Evolutionary conservation across 2,888 invertebrate species (phyloP).

Genomic region (Synergus laeviventris): DNA sequence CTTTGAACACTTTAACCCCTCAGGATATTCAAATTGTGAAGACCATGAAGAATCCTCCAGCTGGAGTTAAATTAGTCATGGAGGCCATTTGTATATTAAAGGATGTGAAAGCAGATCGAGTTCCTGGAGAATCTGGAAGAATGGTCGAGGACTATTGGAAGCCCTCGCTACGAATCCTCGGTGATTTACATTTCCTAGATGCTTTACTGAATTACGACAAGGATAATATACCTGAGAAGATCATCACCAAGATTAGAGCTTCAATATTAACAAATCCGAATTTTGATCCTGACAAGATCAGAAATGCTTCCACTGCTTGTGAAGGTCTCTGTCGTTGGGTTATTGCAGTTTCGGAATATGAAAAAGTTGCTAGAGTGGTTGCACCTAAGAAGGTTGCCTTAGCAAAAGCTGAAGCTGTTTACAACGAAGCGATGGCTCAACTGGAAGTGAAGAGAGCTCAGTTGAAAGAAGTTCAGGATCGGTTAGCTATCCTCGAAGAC

Average conservation of each 20-base stretch:
- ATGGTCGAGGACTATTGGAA: slow-evolving; percentile 96
- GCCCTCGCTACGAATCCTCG: slow-evolving; percentile 90
- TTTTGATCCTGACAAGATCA: slow-evolving; percentile 94
- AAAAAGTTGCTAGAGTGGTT: slow-evolving; percentile 92
- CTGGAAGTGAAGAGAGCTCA: slow-evolving; percentile 88
- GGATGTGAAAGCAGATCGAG: slow-evolving; percentile 92
- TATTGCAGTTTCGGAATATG: slow-evolving; percentile 95
- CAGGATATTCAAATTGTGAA: slow-evolving; percentile 96
- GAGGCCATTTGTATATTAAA: slow-evolving; percentile 97
- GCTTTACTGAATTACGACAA: slow-evolving; percentile 91
- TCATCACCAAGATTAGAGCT: slow-evolving; percentile 89
- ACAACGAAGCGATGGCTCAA: slow-evolving; percentile 85
- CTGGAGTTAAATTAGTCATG: slow-evolving; percentile 93
- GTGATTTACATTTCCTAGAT: slow-evolving; percentile 95
- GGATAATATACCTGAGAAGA: slow-evolving; percentile 90
- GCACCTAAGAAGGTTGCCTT: slow-evolving; percentile 95
- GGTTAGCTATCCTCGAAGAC: slow-evolving; percentile 84
- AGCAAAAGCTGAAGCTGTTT: slow-evolving; percentile 89
- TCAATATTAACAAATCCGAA: slow-evolving; percentile 90
- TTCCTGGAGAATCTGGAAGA: slow-evolving; percentile 86
- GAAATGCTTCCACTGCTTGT: slow-evolving; percentile 90
- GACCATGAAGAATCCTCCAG: slow-evolving; percentile 97
- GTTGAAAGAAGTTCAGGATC: slow-evolving; percentile 82
- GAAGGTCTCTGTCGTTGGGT: slow-evolving; percentile 97
- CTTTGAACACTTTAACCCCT: slow-evolving; percentile 94